These are phyloP conservation scores for Selene dorsalis DNA, from an alignment of 2,797 vertebrate species.

Conservation along the genomic window DNA sequence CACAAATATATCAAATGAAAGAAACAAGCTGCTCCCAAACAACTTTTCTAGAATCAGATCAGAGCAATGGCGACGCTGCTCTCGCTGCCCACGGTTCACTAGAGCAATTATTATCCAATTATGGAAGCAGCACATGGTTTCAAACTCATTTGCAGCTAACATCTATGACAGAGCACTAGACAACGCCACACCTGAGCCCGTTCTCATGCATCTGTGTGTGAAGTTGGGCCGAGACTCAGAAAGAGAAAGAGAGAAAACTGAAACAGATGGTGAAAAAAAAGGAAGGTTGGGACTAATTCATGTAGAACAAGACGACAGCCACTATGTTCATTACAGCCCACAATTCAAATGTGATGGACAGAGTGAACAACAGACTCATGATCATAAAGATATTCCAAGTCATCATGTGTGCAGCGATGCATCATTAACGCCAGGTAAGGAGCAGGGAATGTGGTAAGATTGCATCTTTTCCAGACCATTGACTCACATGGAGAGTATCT, in stretches of 20 bases:
- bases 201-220: neutral
- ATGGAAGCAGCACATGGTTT: slow-evolving; percentile 12
- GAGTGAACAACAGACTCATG: slow-evolving; percentile 6
- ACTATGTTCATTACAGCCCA: neutral
- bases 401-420: too few relatives aligned
- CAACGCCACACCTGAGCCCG: slow-evolving; percentile 9
- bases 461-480: neutral
- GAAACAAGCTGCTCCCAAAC: neutral
- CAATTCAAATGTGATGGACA: neutral
- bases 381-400: neutral
- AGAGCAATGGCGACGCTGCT: neutral
- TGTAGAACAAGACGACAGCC: neutral
- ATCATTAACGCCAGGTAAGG: neutral
- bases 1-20: neutral
- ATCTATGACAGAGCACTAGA: neutral
- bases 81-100: neutral
- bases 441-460: neutral
- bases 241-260: neutral
- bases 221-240: neutral
- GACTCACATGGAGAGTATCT: neutral
- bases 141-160: neutral
- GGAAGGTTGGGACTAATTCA: neutral
- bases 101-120: slow-evolving; percentile 24
- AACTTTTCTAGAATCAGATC: neutral
- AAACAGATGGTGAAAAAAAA: slow-evolving; percentile 1